Conservation (phyloP, 2,888 invertebrate species). For the Eretmocerus hayati region DNA sequence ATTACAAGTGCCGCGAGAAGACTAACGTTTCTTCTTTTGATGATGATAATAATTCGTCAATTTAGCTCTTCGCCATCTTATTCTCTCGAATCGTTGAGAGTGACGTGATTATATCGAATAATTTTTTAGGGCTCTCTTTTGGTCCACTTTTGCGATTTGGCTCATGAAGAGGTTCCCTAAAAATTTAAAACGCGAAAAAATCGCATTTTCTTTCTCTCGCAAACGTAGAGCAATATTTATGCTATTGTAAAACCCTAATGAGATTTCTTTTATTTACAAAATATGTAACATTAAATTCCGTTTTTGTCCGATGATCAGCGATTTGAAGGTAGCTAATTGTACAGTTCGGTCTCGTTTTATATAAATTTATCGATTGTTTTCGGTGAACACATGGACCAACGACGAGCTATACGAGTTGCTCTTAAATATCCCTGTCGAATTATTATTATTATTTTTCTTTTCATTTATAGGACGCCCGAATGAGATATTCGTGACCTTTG, state of each 20-base stretch:
- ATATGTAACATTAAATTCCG: too few species aligned
- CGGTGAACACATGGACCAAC: too few species aligned
- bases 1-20: conserved; percentile 17
- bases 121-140: conserved; percentile 8
- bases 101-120: neutral
- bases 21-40: conserved; percentile 1
- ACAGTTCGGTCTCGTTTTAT: too few species aligned
- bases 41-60: neutral
- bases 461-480: too few species aligned
- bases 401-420: too few species aligned
- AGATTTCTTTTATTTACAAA: too few species aligned
- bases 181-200: conserved; percentile 11
- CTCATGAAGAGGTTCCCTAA: conserved; percentile 6
- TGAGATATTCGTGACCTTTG: too few species aligned
- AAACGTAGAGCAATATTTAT: neutral
- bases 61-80: neutral
- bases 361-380: too few species aligned
- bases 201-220: conserved; percentile 4
- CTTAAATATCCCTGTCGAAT: too few species aligned
- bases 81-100: conserved; percentile 2
- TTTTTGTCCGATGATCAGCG: too few species aligned
- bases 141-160: conserved; percentile 2
- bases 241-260: neutral
- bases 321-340: too few species aligned
- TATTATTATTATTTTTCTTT: too few species aligned